Percentiles rank a stretch among this genome's conserved stretches.
Evolutionary conservation across 2,888 invertebrate species (phyloP).

Genomic region (Dilophus febrilis): DNA sequence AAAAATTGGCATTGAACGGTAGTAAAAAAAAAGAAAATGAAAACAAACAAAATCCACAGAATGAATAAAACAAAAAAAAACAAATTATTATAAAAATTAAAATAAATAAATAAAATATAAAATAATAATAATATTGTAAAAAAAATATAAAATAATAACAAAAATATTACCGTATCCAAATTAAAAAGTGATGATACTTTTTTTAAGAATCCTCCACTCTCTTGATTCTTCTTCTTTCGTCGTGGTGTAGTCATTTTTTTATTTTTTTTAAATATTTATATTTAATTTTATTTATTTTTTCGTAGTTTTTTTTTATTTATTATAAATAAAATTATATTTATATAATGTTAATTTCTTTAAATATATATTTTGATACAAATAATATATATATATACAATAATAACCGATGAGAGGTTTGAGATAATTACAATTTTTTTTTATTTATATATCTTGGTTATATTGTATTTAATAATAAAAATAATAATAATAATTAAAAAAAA

Average conservation of each 20-base stretch:
- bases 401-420: too few species aligned
- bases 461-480: too few species aligned
- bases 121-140: too few species aligned
- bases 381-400: too few species aligned
- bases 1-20: too few species aligned
- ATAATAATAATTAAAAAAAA: not conserved
- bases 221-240: constrained; percentile 48
- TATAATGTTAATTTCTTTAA: constrained; percentile 3
- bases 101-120: too few species aligned
- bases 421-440: too few species aligned
- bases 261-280: constrained; percentile 6
- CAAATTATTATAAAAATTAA: too few species aligned
- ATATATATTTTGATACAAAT: too few species aligned
- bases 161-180: constrained; percentile 60
- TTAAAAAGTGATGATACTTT: constrained; percentile 78
- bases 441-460: too few species aligned
- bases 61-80: too few species aligned
- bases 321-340: not conserved
- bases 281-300: not conserved
- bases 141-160: constrained; percentile 9
- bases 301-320: not conserved
- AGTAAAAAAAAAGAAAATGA: too few species aligned
- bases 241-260: constrained; percentile 39
- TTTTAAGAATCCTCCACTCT: constrained; percentile 56
- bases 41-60: constrained; percentile 1